Evolutionary conservation across 2,888 invertebrate genomes (phyloP), one percentile per base, ranked within the genome.

Genomic region (Xestia rhomboidea): DNA sequence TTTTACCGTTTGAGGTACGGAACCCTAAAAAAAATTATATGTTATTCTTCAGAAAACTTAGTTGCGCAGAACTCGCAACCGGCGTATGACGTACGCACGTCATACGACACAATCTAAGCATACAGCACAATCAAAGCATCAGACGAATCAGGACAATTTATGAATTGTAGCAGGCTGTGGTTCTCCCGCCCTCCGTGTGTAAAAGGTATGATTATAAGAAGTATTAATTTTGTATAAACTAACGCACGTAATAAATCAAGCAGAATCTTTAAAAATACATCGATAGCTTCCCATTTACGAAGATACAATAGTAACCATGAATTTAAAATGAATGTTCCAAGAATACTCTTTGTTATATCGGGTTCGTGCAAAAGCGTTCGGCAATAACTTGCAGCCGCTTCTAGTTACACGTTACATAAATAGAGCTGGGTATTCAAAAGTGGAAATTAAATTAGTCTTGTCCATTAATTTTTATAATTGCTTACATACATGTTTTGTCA

Each of bases 341-440:
- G 30, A 77, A 64, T 80, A 27, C 24, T n/a, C 57, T 66, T 73
- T 66, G 57, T 49, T 27, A 18, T 15, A 44, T 44, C 10, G 54
- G 18, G 57, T 57, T 49, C 13, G 44, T 60, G 51, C 41, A 15
- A 8, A 41, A 73, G 57, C 15, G 10, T 49, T 27, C 27, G 18
- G 49, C 15, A 66, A 60, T 66, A 78, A 60, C 44, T 44, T 34
- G 81, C 81, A 79, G 57, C 27, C 74, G 66, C 15, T 81, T 49
- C 34, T 49, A 49, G 27, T 49, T 6, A 27, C 27, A 44, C 18
- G 44, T 51, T 51, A 41, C 38, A 49, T 49, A 21, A 18, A 49
- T 5, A 49, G 15, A 54, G 44, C 62, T 77, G 34, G 24, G 15
- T 54, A 18, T 21, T 34, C 30, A n/a, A 5, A 7, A 13, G 15